Evolutionary conservation across 2,113 vertebrate genomes (phyloP).

Genomic region (Hypanus sabinus): DNA sequence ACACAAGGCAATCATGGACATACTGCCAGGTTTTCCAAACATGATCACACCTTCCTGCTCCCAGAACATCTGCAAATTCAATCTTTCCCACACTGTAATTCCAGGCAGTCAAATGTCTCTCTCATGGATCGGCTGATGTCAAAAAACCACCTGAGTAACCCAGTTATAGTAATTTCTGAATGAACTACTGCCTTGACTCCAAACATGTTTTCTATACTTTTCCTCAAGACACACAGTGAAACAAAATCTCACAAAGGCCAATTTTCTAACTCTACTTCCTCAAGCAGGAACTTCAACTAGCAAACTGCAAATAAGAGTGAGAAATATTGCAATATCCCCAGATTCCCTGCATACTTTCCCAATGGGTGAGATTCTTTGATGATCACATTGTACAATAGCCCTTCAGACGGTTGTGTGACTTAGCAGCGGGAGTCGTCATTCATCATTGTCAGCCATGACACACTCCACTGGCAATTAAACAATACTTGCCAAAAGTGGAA

Average conservation of each 20-base stretch:
- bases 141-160: not conserved
- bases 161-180: not conserved
- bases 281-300: not conserved
- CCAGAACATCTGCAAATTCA: too few relatives aligned
- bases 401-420: not conserved
- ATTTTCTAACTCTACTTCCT: not conserved
- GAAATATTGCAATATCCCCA: not conserved
- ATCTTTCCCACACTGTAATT: not conserved
- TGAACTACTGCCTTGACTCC: not conserved
- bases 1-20: too few relatives aligned
- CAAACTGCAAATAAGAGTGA: not conserved
- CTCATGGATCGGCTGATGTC: not conserved
- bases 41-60: too few relatives aligned
- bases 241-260: not conserved
- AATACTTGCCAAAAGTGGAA: not conserved
- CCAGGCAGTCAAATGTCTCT: not conserved
- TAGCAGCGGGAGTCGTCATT: not conserved
- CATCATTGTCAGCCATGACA: slow-evolving; percentile 1
- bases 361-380: not conserved
- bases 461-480: not conserved
- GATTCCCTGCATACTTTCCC: not conserved
- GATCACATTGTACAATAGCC: not conserved
- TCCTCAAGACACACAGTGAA: not conserved
- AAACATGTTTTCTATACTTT: not conserved
- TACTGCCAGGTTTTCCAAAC: too few relatives aligned